These are phyloP conservation scores for Hirudinaria manillensis DNA, from an alignment of 2,888 invertebrate genomes.

Conservation along the genomic window DNA sequence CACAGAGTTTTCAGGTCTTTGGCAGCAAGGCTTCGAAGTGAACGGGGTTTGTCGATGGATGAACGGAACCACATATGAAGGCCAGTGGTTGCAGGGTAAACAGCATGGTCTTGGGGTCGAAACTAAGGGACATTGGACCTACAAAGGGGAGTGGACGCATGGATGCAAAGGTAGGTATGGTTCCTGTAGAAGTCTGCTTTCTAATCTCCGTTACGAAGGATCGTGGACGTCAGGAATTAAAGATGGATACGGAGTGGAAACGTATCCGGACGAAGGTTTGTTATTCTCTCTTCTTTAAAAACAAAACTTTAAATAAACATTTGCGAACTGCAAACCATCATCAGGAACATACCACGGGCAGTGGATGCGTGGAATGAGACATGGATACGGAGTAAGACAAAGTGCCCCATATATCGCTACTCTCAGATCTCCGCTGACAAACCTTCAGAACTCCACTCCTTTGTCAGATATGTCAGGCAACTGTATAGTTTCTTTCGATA, in stretches of 20 bases:
- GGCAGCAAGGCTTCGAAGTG: slow-evolving; percentile 99
- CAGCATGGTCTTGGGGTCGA: slow-evolving; percentile 96
- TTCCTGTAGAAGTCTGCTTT: slow-evolving; percentile 84
- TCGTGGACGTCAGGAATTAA: slow-evolving; percentile 93
- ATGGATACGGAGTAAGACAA: slow-evolving; percentile 93
- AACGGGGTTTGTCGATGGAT: slow-evolving; percentile 77
- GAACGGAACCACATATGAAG: slow-evolving; percentile 88
- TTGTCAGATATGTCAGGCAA: neutral
- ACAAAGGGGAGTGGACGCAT: slow-evolving; percentile 96
- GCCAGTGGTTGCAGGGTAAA: slow-evolving; percentile 99
- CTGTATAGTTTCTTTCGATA: slow-evolving; percentile 51
- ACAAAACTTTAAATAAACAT: neutral
- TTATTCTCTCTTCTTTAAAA: neutral
- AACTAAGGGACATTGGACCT: slow-evolving; percentile 89
- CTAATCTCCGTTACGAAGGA: slow-evolving; percentile 61
- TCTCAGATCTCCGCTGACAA: slow-evolving; percentile 70
- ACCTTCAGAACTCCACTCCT: slow-evolving; percentile 37
- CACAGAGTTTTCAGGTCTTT: slow-evolving; percentile 96
- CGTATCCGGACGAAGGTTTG: slow-evolving; percentile 97
- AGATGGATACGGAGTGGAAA: slow-evolving; percentile 98
- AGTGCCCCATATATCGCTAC: slow-evolving; percentile 95
- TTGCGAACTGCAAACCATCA: neutral
- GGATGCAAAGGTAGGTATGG: slow-evolving; percentile 98
- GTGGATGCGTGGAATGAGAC: slow-evolving; percentile 96
- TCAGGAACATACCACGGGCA: slow-evolving; percentile 73